These are phyloP conservation scores for Cephalotes varians DNA, from an alignment of 2,888 invertebrate genomes.

Conservation along the genomic window DNA sequence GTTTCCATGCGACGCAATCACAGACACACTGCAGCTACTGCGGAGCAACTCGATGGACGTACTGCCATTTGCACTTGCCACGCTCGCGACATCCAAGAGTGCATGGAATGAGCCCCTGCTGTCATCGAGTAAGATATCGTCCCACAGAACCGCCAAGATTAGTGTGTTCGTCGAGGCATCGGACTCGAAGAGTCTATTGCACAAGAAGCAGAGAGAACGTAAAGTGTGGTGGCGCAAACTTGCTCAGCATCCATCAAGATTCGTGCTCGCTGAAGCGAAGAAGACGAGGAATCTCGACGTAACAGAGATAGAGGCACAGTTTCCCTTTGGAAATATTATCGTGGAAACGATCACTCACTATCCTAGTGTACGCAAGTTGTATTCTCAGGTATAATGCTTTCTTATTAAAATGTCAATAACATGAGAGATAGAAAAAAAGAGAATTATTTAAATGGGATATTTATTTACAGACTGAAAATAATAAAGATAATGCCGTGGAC, in stretches of 20 bases:
- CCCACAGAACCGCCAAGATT: slow-evolving; percentile 77
- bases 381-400: slow-evolving; percentile 66
- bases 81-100: slow-evolving; percentile 73
- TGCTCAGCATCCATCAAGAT: slow-evolving; percentile 89
- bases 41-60: slow-evolving; percentile 57
- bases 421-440: neutral
- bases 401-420: neutral
- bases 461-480: slow-evolving; percentile 72
- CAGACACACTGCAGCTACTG: slow-evolving; percentile 70
- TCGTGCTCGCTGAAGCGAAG: slow-evolving; percentile 88
- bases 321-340: slow-evolving; percentile 88
- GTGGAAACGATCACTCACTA: slow-evolving; percentile 88
- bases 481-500: slow-evolving; percentile 59
- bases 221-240: slow-evolving; percentile 95
- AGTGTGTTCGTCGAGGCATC: slow-evolving; percentile 79
- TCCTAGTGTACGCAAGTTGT: slow-evolving; percentile 74
- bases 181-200: slow-evolving; percentile 89
- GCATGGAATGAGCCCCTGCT: slow-evolving; percentile 75
- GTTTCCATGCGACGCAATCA: slow-evolving; percentile 82
- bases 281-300: slow-evolving; percentile 84
- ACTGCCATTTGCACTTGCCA: slow-evolving; percentile 80
- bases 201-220: slow-evolving; percentile 91
- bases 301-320: slow-evolving; percentile 89
- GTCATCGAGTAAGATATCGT: slow-evolving; percentile 50
- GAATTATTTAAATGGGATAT: slow-evolving; percentile 39